Evolutionary conservation across 64 coral and sea anemone genomes (phyloP), one percentile per base, ranked within the genome.

Genomic region (Pachyseris speciosa): DNA sequence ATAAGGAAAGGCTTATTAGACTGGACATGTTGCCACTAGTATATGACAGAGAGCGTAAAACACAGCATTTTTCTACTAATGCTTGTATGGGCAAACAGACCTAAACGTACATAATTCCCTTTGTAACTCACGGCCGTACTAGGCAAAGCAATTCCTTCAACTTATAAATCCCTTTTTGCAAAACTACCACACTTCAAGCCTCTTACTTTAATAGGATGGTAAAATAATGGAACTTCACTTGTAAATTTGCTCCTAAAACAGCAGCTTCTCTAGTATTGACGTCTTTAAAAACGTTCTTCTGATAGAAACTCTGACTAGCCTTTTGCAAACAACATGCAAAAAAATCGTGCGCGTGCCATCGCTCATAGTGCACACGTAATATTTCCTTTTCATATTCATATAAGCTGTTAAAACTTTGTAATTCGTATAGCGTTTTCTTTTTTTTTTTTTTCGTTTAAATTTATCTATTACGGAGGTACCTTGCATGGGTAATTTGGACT

Each of bases 171-270:
- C 80, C 83, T 19, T 49, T 86, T 67, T 86, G 86, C 33, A 87
- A 74, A 88, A 88, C 86, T 1, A 26, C 16, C 86, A 88, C 86
- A 34, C 75, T 63, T 88, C 86, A 88, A 69, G 41, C 68, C 17
- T 88, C 86, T 48, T 72, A 55, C 28, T 88, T 75, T 88, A 72
- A 75, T 71, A 49, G 52, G 52, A 88, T 86, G 43, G 83, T 86
- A n/a, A 86, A 69, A 69, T 63, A 41, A 10, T 85, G 83, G 83
- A 85, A 85, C 64, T 69, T 32, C 13, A 41, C 25, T 64, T 85
- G 83, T 69, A 68, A 84, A 66, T 20, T 41, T 22, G 12, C 60
- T 29, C 34, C 59, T 22, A 42, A 33, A 64, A n/a, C n/a, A 64
- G 33, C 43, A 48, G 64, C 64, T 85, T 67, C 42, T 85, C 83